These are phyloP conservation scores for Scrobipalpa costella DNA, from an alignment of 2,888 invertebrate genomes.

Conservation along the genomic window DNA sequence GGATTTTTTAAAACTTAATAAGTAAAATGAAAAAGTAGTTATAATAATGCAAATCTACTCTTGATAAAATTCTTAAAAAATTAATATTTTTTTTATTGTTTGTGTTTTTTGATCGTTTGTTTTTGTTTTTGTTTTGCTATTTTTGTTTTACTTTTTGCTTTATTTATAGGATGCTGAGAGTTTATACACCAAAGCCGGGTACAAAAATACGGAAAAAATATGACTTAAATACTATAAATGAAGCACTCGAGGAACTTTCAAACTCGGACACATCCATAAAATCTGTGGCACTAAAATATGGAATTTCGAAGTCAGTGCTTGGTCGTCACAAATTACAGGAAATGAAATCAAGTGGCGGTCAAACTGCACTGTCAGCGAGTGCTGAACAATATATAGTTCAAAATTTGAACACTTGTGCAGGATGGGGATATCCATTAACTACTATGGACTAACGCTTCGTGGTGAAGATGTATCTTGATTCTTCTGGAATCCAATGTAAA, in stretches of 20 bases:
- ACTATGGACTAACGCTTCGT: conserved; percentile 33
- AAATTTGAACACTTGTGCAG: conserved; percentile 35
- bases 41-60: too few relatives aligned
- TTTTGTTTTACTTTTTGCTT: too few relatives aligned
- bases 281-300: conserved; percentile 31
- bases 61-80: too few relatives aligned
- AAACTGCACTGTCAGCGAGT: conserved; percentile 33
- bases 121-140: too few relatives aligned
- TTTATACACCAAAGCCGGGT: too few relatives aligned
- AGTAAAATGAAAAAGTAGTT: too few relatives aligned
- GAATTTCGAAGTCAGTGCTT: too few relatives aligned
- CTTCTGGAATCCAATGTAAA: conserved; percentile 29
- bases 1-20: too few relatives aligned
- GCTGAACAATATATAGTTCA: conserved; percentile 34
- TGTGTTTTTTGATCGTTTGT: too few relatives aligned
- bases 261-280: background rate
- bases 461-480: conserved; percentile 38
- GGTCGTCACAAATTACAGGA: conserved; percentile 32
- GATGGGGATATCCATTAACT: conserved; percentile 40
- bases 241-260: conserved; percentile 17
- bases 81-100: too few relatives aligned
- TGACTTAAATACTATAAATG: background rate
- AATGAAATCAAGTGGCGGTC: conserved; percentile 37
- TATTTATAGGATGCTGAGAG: too few relatives aligned
- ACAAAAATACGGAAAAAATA: conserved; percentile 14